Conservation (phyloP, 1,140 invertebrate species). For the Thalassaphorura encarpata region DNA sequence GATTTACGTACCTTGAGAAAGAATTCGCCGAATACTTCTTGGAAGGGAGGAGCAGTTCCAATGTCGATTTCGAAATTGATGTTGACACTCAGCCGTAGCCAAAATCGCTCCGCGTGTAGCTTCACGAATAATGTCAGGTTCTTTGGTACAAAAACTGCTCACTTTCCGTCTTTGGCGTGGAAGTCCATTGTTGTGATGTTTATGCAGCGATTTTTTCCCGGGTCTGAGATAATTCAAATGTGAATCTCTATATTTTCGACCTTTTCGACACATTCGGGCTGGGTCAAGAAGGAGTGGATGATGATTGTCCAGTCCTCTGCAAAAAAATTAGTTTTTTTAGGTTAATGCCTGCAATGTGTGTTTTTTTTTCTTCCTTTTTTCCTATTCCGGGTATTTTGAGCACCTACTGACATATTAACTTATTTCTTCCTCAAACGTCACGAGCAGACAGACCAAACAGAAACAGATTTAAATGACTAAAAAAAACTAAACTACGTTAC, state of each 20-base stretch:
- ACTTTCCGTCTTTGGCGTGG: conserved; percentile 28
- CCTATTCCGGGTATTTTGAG: too few species aligned
- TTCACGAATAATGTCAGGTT: conserved; percentile 61
- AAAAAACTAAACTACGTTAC: too few species aligned
- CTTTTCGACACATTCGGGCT: not conserved
- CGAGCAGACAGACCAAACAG: too few species aligned
- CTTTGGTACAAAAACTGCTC: conserved; percentile 35
- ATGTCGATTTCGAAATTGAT: conserved; percentile 66
- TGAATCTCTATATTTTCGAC: not conserved
- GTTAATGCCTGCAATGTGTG: too few species aligned
- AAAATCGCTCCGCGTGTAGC: conserved; percentile 63
- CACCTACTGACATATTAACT: too few species aligned
- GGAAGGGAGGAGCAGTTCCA: conserved; percentile 75
- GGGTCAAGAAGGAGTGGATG: not conserved
- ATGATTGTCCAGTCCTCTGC: too few species aligned
- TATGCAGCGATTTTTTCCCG: too few species aligned
- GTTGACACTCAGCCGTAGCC: conserved; percentile 70
- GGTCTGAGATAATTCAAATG: conserved; percentile 27
- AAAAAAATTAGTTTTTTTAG: too few species aligned
- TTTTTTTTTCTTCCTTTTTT: too few species aligned
- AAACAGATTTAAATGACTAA: too few species aligned
- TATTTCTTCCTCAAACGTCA: too few species aligned
- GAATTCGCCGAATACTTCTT: conserved; percentile 66
- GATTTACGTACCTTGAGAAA: conserved; percentile 57
- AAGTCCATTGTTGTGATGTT: too few species aligned